These are phyloP conservation scores for Drosophila anomalata DNA, from an alignment of 2,888 invertebrate genomes.

Conservation along the genomic window DNA sequence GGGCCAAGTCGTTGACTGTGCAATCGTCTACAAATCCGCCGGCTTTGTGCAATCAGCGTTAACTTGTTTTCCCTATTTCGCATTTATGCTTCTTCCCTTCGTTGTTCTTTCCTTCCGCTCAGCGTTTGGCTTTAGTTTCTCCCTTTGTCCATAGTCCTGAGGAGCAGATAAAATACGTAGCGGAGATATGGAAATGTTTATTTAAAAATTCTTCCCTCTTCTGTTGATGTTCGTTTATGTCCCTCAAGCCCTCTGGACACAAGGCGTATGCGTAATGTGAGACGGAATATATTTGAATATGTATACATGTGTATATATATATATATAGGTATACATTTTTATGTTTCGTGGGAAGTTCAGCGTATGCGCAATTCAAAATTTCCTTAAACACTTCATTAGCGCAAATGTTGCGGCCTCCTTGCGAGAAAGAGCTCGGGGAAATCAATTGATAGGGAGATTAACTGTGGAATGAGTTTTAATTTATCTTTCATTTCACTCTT, in stretches of 20 bases:
- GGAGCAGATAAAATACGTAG: constrained; percentile 46
- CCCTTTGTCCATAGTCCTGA: constrained; percentile 16
- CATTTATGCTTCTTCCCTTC: constrained; percentile 41
- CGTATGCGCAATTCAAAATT: constrained; percentile 50
- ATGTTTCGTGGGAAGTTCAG: constrained; percentile 36
- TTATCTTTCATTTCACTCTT: constrained; percentile 2
- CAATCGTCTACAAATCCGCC: constrained; percentile 72
- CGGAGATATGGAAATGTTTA: constrained; percentile 73
- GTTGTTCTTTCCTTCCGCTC: constrained; percentile 30
- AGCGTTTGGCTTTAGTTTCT: not conserved
- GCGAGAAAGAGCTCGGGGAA: constrained; percentile 19
- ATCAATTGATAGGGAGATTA: constrained; percentile 28
- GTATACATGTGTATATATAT: not conserved
- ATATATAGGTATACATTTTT: constrained; percentile 1
- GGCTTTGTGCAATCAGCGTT: constrained; percentile 79
- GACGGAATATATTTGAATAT: constrained; percentile 1
- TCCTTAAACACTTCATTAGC: constrained; percentile 61
- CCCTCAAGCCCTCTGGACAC: constrained; percentile 2
- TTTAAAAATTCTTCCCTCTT: constrained; percentile 55
- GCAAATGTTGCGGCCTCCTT: constrained; percentile 28
- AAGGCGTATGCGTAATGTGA: constrained; percentile 38
- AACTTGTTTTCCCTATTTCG: constrained; percentile 75
- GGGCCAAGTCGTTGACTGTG: constrained; percentile 51
- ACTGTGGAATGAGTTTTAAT: constrained; percentile 20
- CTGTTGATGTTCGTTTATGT: constrained; percentile 22